phyloP scores from a whole-genome alignment of 1,140 invertebrate genomes.

The Cephus cinctus region DNA sequence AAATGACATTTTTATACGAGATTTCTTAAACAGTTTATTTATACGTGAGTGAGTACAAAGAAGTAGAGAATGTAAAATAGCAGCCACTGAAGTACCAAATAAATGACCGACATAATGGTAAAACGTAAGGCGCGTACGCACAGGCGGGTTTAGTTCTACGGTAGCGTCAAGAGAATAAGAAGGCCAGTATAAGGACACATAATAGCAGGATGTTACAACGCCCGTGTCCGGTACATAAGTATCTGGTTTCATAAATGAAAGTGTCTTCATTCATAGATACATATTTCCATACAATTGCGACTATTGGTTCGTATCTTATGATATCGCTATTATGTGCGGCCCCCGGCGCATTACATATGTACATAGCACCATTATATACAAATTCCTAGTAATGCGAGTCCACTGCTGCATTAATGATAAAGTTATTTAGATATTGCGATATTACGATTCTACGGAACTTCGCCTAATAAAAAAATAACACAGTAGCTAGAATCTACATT shows the following conservation, averaged over 20 bases:
- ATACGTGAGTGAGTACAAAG: no score
- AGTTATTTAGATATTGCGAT: constrained; percentile 31
- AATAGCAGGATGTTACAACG: constrained; percentile 55
- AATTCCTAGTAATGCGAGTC: constrained; percentile 45
- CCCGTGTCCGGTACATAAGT: constrained; percentile 52
- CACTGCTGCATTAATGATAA: constrained; percentile 52
- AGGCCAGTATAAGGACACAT: constrained; percentile 48
- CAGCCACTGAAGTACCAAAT: no score
- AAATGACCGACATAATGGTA: no score
- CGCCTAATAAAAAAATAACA: no score
- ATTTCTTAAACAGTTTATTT: no score
- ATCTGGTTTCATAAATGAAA: constrained; percentile 56
- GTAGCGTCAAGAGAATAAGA: no score
- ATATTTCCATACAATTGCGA: constrained; percentile 56
- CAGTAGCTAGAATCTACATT: no score
- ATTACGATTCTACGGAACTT: no score
- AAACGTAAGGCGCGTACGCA: no score
- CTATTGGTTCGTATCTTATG: constrained; percentile 52
- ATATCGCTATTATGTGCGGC: constrained; percentile 48
- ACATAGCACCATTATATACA: constrained; percentile 55
- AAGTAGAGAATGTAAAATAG: no score
- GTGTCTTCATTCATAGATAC: constrained; percentile 56
- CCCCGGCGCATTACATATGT: constrained; percentile 45
- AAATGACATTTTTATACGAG: no score
- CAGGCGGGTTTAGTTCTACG: no score